These are phyloP conservation scores for Amyelois transitella DNA, from an alignment of 1,140 invertebrate genomes.

Conservation along the genomic window DNA sequence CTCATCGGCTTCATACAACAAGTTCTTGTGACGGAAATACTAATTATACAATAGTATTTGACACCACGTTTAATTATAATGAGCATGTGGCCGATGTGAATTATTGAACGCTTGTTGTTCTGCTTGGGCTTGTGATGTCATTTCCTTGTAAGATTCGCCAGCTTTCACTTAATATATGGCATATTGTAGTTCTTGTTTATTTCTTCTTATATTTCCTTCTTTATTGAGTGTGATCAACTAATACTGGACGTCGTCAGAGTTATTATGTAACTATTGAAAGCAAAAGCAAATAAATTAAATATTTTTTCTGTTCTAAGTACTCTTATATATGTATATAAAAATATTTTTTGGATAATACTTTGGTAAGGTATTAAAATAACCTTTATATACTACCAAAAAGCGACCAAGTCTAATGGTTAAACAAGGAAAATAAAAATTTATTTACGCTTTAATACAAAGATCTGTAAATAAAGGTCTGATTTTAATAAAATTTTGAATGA, in stretches of 20 bases:
- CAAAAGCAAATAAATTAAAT: no score
- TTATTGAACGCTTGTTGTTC: neutral
- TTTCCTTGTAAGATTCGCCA: neutral
- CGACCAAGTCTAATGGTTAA: no score
- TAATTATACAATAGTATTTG: conserved; percentile 39
- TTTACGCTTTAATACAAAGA: no score
- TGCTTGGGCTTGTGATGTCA: neutral
- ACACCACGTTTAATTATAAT: conserved; percentile 33
- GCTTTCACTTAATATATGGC: neutral
- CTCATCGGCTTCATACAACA: conserved; percentile 52
- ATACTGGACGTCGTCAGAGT: no score
- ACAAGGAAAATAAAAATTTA: no score
- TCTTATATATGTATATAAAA: neutral
- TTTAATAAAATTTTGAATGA: no score
- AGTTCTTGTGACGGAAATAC: conserved; percentile 52
- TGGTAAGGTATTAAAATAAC: no score
- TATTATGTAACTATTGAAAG: no score
- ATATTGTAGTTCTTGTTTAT: neutral
- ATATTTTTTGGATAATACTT: neutral
- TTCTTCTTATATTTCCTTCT: no score
- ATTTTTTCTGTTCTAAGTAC: neutral
- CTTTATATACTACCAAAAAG: no score
- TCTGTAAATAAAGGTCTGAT: no score
- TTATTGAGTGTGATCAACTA: no score
- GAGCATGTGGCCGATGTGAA: conserved; percentile 21